Conservation (phyloP, 2,113 vertebrate genomes). For the Micronycteris hirsuta region DNA sequence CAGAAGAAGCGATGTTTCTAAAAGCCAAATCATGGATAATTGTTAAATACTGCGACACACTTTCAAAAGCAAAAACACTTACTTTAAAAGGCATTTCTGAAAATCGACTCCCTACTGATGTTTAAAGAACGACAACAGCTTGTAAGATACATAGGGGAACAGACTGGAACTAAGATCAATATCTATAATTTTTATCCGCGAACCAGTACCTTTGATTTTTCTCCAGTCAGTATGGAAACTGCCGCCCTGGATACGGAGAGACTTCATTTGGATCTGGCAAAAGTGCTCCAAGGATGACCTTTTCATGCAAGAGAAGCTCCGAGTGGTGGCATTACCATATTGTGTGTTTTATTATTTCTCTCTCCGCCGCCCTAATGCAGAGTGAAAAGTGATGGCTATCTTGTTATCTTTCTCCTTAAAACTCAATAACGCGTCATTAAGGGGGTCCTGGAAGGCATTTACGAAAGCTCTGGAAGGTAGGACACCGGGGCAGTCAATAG, state of each 20-base stretch:
- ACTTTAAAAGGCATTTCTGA: not conserved
- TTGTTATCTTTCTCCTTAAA: not conserved
- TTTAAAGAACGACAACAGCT: constrained; percentile 6
- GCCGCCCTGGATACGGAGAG: constrained; percentile 43
- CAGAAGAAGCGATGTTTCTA: not conserved
- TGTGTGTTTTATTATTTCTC: constrained; percentile 73
- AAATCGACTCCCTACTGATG: rapidly evolving
- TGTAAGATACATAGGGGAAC: not conserved
- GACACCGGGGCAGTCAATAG: not conserved
- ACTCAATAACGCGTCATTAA: constrained; percentile 53
- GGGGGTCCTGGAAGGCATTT: constrained; percentile 52
- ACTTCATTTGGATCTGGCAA: constrained; percentile 68
- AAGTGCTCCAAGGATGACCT: constrained; percentile 69
- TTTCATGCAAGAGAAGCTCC: constrained; percentile 72
- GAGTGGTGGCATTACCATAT: constrained; percentile 71
- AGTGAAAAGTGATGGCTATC: constrained; percentile 24
- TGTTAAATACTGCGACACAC: not conserved
- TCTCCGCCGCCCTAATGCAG: constrained; percentile 38
- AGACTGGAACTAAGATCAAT: not conserved
- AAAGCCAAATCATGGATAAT: not conserved
- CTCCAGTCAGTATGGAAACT: constrained; percentile 51
- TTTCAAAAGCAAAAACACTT: not conserved
- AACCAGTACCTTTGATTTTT: constrained; percentile 42
- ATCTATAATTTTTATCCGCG: not conserved
- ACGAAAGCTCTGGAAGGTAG: constrained; percentile 7